phyloP scores from a whole-genome alignment of 1,140 invertebrate species.

The Leucophenga varia region DNA sequence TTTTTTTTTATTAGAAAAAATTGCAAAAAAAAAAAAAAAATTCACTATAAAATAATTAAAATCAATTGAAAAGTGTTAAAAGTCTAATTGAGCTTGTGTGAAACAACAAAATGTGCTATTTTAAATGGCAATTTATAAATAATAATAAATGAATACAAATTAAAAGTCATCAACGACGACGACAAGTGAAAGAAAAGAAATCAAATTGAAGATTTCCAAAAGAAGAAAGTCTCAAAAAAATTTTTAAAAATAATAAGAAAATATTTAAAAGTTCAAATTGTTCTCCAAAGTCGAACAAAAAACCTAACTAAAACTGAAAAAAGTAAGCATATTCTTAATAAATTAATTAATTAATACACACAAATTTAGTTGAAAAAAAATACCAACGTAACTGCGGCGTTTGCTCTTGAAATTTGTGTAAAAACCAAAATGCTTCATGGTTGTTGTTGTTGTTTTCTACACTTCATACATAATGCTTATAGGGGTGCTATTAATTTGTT shows the following conservation, averaged over 20 bases:
- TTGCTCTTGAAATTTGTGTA: too few species aligned
- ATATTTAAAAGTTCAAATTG: background rate
- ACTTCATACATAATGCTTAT: too few species aligned
- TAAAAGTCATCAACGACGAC: background rate
- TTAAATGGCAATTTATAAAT: background rate
- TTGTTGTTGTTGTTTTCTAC: too few species aligned
- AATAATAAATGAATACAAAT: background rate
- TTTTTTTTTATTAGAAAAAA: too few species aligned
- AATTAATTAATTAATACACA: background rate
- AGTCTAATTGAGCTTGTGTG: background rate
- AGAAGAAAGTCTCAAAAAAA: background rate
- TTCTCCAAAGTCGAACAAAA: too few species aligned
- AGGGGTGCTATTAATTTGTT: background rate
- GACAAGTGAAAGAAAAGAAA: too few species aligned
- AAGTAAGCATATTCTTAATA: background rate
- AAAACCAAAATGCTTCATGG: background rate
- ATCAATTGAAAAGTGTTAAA: slow-evolving; percentile 30
- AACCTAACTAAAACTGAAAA: background rate
- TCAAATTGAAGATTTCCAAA: background rate
- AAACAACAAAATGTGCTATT: background rate
- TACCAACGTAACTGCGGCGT: background rate
- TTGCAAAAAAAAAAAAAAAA: too few species aligned
- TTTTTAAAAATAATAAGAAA: background rate
- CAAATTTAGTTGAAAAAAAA: background rate
- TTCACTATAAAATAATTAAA: background rate